Conservation (phyloP, 2,888 invertebrate species). For the Tipula confusa region DNA sequence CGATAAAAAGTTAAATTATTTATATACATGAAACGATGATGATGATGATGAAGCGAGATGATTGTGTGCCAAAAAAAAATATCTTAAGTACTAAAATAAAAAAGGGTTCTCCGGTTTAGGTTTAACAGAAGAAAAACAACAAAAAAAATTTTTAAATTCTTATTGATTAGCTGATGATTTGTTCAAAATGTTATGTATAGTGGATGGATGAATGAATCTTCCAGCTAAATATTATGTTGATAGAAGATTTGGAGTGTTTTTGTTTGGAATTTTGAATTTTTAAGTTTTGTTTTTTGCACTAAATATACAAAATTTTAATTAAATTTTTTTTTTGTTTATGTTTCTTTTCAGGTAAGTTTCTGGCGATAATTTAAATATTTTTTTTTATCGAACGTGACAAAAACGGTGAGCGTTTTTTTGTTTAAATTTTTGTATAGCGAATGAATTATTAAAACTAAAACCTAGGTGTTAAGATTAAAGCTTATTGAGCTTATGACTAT, state of each 20-base stretch:
- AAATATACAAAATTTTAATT: neutral
- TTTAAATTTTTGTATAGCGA: too few relatives aligned
- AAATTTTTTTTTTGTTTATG: neutral
- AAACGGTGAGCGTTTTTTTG: too few relatives aligned
- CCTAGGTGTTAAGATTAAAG: too few relatives aligned
- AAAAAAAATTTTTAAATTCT: slow-evolving; percentile 3
- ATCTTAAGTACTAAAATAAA: neutral
- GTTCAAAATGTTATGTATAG: neutral
- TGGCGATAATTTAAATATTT: neutral
- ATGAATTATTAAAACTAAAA: too few relatives aligned
- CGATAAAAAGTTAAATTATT: slow-evolving; percentile 3
- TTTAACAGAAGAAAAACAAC: neutral
- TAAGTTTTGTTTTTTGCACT: slow-evolving; percentile 13
- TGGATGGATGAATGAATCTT: neutral
- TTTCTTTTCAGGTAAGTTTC: neutral
- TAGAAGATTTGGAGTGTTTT: neutral
- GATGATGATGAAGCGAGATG: neutral
- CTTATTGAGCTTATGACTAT: too few relatives aligned
- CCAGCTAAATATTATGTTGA: neutral
- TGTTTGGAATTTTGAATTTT: neutral
- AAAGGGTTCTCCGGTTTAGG: neutral
- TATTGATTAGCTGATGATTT: slow-evolving; percentile 20
- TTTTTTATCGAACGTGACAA: neutral
- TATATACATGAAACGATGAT: too few relatives aligned
- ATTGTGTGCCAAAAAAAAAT: neutral